Evolutionary conservation across 2,797 vertebrate species (phyloP).

Genomic region (Liasis olivaceus): DNA sequence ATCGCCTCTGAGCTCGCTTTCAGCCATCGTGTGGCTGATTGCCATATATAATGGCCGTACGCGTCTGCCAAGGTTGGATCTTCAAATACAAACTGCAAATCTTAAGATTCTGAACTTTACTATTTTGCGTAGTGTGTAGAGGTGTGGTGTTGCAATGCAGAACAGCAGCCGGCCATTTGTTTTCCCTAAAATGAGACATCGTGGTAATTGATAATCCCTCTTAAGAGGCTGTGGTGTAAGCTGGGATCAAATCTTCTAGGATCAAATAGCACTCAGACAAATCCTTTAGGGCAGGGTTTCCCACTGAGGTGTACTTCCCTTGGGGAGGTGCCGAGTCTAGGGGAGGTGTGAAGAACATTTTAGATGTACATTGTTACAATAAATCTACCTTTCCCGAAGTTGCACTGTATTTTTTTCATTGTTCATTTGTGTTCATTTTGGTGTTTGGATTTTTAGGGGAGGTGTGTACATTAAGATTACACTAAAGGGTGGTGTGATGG

Average conservation of each 20-base stretch:
- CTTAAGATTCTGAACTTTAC: not conserved
- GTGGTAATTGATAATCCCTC: no score
- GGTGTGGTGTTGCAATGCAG: no score
- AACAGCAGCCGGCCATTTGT: not conserved
- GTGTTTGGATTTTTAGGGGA: not conserved
- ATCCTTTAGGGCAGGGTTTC: not conserved
- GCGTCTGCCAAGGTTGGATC: not conserved
- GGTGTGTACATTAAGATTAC: no score
- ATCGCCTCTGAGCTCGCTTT: not conserved
- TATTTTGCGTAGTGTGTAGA: not conserved
- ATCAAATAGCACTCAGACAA: not conserved
- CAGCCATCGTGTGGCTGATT: not conserved
- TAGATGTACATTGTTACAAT: not conserved
- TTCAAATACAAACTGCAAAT: not conserved
- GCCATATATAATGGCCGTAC: not conserved
- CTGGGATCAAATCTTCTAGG: not conserved
- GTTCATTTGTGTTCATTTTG: not conserved
- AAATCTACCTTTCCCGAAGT: not conserved
- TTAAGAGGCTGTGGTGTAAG: no score
- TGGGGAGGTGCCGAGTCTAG: not conserved
- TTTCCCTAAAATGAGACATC: not conserved
- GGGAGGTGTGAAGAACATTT: not conserved
- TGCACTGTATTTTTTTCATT: not conserved
- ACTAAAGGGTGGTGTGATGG: no score
- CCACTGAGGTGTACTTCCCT: not conserved